Evolutionary conservation across 2,113 vertebrate species (phyloP), one percentile per base, ranked within the genome.

Genomic region (Saimiri boliviensis): DNA sequence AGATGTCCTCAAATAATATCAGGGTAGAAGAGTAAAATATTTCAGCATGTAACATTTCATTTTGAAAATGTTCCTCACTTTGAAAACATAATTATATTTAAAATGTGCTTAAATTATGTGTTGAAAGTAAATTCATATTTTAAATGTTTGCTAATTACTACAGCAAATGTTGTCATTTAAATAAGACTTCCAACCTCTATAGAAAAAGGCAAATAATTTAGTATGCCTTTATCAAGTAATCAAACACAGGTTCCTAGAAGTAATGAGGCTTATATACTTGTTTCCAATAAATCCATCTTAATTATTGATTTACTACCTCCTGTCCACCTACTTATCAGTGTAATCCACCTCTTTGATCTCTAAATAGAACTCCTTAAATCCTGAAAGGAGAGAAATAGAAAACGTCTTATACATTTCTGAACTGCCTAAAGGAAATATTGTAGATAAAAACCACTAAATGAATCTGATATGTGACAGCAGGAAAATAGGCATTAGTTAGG

Each of bases 61-160:
- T 54, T 96, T 84, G 21, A 97, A 97, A 83, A 94, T 25, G 13
- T 63, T 54, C 23, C 54, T 97, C 73, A 45, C 35, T 52, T 97
- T 86, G 32, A 96, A 97, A 89, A 93, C 21, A 27, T 60, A 97
- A 84, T 89, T 89, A 96, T 97, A 98, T 97, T 63, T 7, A 95
- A 89, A 86, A 25, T 63, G 30, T 17, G 27, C 86, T 95, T 97
- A 56, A 86, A 94, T 84, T 20, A 91, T 8, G 30, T 94, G 71
- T 80, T 68, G 23, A 25, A 91, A 91, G 19, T 52, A 56, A 68
- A 82, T 77, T 23, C 19, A 63, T 56, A 0, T 52, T 49, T 2
- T 5, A 97, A 60, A 40, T 66, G 20, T 93, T n/a, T 56, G 58
- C 8, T 27, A 95, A 88, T 56, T 94, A 60, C 4, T 2, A 16